Base-by-base conservation (phyloP, 2,797 vertebrate species). In the Sciurus vulgaris region DNA sequence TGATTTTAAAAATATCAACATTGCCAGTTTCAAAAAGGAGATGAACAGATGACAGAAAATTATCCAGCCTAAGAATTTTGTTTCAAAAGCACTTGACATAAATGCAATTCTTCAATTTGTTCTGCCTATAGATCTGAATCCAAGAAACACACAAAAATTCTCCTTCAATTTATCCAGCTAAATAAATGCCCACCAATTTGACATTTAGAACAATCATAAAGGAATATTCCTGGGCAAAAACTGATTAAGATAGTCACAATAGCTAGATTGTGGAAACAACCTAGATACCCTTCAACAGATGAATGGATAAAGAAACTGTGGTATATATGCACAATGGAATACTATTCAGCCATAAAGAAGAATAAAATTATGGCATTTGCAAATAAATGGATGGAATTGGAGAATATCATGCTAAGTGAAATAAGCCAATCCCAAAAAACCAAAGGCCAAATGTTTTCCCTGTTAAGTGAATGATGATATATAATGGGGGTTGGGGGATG, bases 1-100 rank as follows among this genome's bases (percentile, higher is more conserved):
- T 51, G 10, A 74, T 85, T 89, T 91, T 61, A 33, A 77, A 96
- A 92, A 59, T 56, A 51, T 12, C 35, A 49, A 84, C 73, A 35
- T 54, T 85, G 22, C 17, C 28, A 51, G 14, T 26, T 92, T 65
- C 70, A n/a, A 82, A 35, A 79, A 56, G 33, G 67, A 67, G 35
- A 65, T 49, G 77, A 59, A 14, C 20, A 70, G 26, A 73, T 79
- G 69, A 56, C 7, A 56, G 20, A 49, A 85, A 79, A 73, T 65
- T 79, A 59, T 33, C 85, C 89, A 49, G 8, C 26, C 33, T 47
- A 56, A 54, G 90, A 78, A 38, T 79, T 89, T 85, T 20, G 56
- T 79, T 67, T 67, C 47, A 74, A 59, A 33, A 63, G 11, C 5
- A 2, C 56, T 89, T 72, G 59, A 70, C 14, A 41, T 54, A 67